Percentiles rank a stretch among this genome's conserved stretches.
phyloP scores from a whole-genome alignment of 2,888 invertebrate species.

The Leucophenga montana region DNA sequence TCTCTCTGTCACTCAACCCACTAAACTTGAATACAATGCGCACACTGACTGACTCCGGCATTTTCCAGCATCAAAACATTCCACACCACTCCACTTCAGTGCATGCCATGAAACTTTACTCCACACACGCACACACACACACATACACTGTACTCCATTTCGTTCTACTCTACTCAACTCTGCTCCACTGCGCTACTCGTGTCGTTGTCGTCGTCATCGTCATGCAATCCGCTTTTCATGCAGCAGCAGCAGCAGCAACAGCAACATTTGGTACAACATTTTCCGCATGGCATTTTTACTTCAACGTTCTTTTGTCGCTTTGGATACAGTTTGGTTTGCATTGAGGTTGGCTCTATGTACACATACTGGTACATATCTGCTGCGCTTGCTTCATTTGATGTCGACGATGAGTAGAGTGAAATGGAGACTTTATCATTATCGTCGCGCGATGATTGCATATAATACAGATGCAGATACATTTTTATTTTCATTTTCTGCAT shows the following conservation, averaged over 20 bases:
- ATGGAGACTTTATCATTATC: no score
- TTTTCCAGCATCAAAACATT: constrained; percentile 6
- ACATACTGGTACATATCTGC: neutral
- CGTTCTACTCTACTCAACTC: neutral
- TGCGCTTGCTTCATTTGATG: neutral
- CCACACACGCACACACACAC: neutral
- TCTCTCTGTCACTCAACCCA: constrained; percentile 61
- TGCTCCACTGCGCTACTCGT: neutral
- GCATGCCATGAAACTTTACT: neutral
- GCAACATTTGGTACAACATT: constrained; percentile 38
- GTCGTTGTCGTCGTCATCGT: no score
- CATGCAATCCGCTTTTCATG: constrained; percentile 6
- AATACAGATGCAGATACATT: neutral
- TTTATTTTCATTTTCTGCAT: neutral
- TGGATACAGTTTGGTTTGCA: constrained; percentile 27
- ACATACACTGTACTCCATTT: constrained; percentile 27
- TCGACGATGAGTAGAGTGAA: no score
- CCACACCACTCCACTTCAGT: constrained; percentile 20
- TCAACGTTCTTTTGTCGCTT: constrained; percentile 3
- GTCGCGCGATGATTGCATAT: no score
- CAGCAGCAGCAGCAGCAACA: neutral
- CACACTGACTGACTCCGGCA: constrained; percentile 32
- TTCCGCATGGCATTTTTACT: constrained; percentile 35
- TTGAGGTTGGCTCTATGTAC: constrained; percentile 39
- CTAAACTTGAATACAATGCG: constrained; percentile 61